These are phyloP conservation scores for Prionailurus viverrinus DNA, from an alignment of 2,113 vertebrate genomes.

Conservation along the genomic window DNA sequence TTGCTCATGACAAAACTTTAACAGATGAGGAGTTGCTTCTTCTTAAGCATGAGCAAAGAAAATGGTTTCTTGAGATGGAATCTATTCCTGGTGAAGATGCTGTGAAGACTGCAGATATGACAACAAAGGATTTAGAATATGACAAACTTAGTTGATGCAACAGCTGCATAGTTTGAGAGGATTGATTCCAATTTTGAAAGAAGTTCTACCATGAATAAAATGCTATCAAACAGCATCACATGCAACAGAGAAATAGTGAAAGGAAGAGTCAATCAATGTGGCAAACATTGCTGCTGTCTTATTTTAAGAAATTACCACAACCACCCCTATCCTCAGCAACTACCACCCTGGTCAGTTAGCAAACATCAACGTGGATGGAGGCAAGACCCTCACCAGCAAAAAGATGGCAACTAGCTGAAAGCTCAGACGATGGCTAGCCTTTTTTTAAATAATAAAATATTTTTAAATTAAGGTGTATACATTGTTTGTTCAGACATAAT, in stretches of 20 bases:
- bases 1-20: background rate
- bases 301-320: background rate
- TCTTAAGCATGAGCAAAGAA: background rate
- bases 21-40: background rate
- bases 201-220: background rate
- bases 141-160: background rate
- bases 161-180: background rate
- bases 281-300: background rate
- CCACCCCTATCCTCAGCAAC: background rate
- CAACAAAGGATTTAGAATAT: background rate
- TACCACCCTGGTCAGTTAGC: background rate
- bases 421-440: background rate
- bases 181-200: background rate
- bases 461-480: background rate
- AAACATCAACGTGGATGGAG: background rate
- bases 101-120: background rate
- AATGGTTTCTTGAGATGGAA: background rate
- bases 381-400: background rate
- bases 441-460: background rate
- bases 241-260: background rate
- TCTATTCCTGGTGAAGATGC: background rate
- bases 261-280: background rate
- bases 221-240: background rate
- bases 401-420: background rate
- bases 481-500: background rate